phyloP scores from a whole-genome alignment of 2,113 vertebrate genomes.

The Canis aureus region DNA sequence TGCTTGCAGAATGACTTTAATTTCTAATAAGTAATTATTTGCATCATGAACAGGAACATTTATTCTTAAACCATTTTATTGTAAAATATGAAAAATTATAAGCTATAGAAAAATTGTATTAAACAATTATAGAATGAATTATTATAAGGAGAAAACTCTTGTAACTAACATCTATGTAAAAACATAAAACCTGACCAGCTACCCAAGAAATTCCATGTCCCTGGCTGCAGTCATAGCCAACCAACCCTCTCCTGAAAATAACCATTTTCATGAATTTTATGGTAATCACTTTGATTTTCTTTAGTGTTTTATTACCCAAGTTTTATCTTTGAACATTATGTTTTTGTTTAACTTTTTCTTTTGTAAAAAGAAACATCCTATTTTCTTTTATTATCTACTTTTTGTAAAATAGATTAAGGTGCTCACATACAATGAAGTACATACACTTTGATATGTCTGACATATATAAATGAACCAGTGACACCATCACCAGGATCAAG shows the following conservation, averaged over 20 bases:
- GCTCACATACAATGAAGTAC: neutral
- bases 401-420: neutral
- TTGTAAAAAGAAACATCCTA: neutral
- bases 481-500: neutral
- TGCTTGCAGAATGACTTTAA: conserved; percentile 32
- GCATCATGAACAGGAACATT: conserved; percentile 6
- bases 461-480: neutral
- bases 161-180: neutral
- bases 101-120: neutral
- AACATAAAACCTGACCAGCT: conserved; percentile 27
- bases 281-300: conserved; percentile 23
- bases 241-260: neutral
- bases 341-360: neutral
- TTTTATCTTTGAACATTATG: neutral
- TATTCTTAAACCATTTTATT: neutral
- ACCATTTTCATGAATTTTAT: neutral
- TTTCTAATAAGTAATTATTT: neutral
- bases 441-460: neutral
- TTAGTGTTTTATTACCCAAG: conserved; percentile 25
- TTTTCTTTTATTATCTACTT: neutral
- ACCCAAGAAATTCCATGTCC: neutral
- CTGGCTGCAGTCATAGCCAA: neutral
- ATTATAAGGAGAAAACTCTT: conserved; percentile 1
- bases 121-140: conserved; percentile 45
- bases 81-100: neutral